Evolutionary conservation across 2,888 invertebrate genomes (phyloP).

Genomic region (Pristionchus japonicus): DNA sequence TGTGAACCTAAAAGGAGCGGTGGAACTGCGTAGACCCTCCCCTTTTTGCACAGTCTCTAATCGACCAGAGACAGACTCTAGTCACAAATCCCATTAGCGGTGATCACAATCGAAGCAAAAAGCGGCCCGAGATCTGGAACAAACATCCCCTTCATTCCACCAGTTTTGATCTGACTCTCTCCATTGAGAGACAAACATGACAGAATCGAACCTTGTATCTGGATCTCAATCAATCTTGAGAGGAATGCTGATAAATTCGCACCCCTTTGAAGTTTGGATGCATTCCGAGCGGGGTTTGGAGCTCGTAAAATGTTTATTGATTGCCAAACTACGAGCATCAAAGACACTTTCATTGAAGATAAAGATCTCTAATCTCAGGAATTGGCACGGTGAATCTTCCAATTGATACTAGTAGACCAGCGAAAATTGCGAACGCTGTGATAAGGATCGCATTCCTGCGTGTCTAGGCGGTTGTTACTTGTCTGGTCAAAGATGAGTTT

Average conservation of each 20-base stretch:
- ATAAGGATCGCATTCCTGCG: no score
- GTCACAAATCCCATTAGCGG: conserved; percentile 6
- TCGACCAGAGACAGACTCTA: not conserved
- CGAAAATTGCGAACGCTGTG: no score
- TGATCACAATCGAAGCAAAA: not conserved
- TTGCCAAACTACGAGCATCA: not conserved
- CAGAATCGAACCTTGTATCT: no score
- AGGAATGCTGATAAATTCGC: not conserved
- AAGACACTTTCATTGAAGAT: not conserved
- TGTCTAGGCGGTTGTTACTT: no score
- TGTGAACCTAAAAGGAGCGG: not conserved
- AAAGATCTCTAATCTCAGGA: not conserved
- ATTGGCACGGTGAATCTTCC: no score
- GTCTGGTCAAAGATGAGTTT: no score
- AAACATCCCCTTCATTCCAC: not conserved
- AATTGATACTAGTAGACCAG: no score
- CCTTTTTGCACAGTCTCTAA: not conserved
- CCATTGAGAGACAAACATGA: no score
- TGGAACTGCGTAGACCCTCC: not conserved
- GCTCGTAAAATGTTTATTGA: not conserved
- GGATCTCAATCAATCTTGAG: not conserved
- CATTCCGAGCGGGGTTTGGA: not conserved
- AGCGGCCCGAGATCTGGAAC: conserved; percentile 1
- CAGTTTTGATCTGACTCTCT: no score
- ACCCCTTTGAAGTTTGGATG: conserved; percentile 7